Evolutionary conservation across 2,113 vertebrate genomes (phyloP).

Genomic region (cattle (Bos taurus)): DNA sequence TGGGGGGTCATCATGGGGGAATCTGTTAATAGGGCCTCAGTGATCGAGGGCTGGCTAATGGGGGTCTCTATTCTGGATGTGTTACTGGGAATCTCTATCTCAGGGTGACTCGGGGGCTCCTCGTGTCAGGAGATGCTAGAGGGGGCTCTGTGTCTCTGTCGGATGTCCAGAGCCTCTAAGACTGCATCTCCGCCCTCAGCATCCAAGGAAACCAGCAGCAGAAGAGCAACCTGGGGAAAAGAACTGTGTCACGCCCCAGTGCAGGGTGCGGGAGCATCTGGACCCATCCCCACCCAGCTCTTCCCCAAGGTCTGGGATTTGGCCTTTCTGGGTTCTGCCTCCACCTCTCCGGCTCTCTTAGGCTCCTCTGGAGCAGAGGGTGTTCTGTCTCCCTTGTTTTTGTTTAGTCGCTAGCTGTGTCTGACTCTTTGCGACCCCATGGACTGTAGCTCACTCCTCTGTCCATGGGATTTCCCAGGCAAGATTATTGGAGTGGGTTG

Average conservation of each 20-base stretch:
- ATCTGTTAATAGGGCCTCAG: slow-evolving; percentile 68
- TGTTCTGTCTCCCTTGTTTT: background rate
- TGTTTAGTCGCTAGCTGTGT: background rate
- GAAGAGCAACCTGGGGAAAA: slow-evolving; percentile 89
- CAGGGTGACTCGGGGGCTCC: slow-evolving; percentile 53
- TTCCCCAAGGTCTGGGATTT: background rate
- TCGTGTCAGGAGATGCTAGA: slow-evolving; percentile 57
- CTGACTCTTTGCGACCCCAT: background rate
- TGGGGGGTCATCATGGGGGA: slow-evolving; percentile 23
- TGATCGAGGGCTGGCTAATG: slow-evolving; percentile 61
- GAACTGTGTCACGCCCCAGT: background rate
- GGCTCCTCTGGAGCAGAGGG: background rate
- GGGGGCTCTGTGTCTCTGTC: slow-evolving; percentile 20
- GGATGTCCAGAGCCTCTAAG: slow-evolving; percentile 77
- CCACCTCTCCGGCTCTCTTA: background rate
- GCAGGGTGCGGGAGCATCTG: background rate
- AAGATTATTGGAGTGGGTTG: background rate
- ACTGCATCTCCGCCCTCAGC: slow-evolving; percentile 94
- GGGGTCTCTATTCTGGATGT: slow-evolving; percentile 69
- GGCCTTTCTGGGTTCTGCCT: background rate
- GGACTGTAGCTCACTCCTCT: background rate
- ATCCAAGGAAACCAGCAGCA: slow-evolving; percentile 98
- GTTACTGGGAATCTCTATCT: slow-evolving; percentile 70
- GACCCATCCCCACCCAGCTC: background rate
- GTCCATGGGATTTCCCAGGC: background rate